Percentiles rank a stretch among this genome's conserved stretches.
phyloP scores from a whole-genome alignment of 2,113 vertebrate species.

The Triplophysa rosa region DNA sequence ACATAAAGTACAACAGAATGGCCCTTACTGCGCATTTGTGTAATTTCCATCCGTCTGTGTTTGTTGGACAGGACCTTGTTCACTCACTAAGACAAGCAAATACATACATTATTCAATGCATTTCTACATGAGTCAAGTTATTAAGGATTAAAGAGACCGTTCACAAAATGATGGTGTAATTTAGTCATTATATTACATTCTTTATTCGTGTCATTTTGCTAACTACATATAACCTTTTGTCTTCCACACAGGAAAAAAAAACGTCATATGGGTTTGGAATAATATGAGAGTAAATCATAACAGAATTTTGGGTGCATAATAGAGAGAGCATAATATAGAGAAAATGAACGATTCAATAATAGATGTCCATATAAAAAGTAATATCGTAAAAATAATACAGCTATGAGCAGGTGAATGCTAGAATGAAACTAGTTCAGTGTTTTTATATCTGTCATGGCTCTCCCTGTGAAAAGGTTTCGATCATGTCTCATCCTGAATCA shows the following conservation, averaged over 20 bases:
- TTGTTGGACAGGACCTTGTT: conserved; percentile 52
- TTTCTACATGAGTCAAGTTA: background rate
- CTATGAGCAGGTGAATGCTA: background rate
- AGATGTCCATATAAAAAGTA: too few relatives aligned
- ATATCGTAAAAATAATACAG: background rate
- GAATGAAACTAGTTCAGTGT: background rate
- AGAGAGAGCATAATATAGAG: background rate
- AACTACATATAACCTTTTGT: too few relatives aligned
- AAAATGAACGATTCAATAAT: too few relatives aligned
- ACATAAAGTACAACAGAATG: background rate
- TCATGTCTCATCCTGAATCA: conserved; percentile 4
- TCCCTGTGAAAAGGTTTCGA: background rate
- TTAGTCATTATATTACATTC: too few relatives aligned
- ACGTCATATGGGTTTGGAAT: too few relatives aligned
- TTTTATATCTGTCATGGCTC: background rate
- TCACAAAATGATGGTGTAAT: too few relatives aligned
- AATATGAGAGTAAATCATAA: too few relatives aligned
- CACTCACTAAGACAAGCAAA: conserved; percentile 4
- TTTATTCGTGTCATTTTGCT: too few relatives aligned
- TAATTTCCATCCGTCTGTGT: conserved; percentile 54
- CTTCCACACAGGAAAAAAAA: too few relatives aligned
- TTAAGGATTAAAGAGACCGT: too few relatives aligned
- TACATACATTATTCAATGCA: background rate
- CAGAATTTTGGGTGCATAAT: background rate
- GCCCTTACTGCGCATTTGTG: conserved; percentile 42